A percentile compares a stretch with the other conserved stretches of the same genome.
phyloP scores from a whole-genome alignment of 1,140 invertebrate species.

The Triops cancriformis region DNA sequence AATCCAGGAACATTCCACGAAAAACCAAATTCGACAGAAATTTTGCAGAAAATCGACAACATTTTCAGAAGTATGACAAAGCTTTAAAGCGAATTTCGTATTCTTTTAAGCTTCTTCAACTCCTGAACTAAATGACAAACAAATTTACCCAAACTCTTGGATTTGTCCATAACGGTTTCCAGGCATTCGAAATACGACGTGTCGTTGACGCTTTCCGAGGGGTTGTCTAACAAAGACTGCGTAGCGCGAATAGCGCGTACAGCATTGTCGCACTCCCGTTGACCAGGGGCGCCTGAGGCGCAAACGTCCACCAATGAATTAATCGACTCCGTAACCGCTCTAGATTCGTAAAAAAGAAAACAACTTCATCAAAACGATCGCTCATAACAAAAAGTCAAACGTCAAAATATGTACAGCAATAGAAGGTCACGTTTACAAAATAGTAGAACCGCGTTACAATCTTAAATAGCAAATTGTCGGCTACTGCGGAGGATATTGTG shows the following conservation, averaged over 20 bases:
- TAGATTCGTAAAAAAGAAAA: not conserved
- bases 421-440: slow-evolving; percentile 27
- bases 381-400: not conserved
- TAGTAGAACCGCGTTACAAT: no score
- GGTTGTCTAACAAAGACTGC: slow-evolving; percentile 70
- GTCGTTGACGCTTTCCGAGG: slow-evolving; percentile 78
- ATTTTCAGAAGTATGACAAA: no score
- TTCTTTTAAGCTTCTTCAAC: not conserved
- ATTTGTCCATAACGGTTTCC: slow-evolving; percentile 88
- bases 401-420: not conserved
- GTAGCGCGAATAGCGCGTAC: slow-evolving; percentile 85
- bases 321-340: slow-evolving; percentile 82
- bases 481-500: no score
- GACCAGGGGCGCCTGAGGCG: slow-evolving; percentile 71
- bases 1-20: no score
- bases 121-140: not conserved
- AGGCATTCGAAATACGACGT: slow-evolving; percentile 89
- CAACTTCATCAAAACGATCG: no score
- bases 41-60: no score
- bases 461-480: no score
- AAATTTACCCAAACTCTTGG: slow-evolving; percentile 58
- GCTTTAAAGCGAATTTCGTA: not conserved
- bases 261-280: slow-evolving; percentile 94
- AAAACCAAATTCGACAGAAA: no score
- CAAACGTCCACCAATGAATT: slow-evolving; percentile 79